A percentile compares a stretch with the other conserved stretches of the same genome.
These are phyloP conservation scores for Agrochola lychnidis DNA, from an alignment of 2,888 invertebrate genomes.

Conservation along the genomic window DNA sequence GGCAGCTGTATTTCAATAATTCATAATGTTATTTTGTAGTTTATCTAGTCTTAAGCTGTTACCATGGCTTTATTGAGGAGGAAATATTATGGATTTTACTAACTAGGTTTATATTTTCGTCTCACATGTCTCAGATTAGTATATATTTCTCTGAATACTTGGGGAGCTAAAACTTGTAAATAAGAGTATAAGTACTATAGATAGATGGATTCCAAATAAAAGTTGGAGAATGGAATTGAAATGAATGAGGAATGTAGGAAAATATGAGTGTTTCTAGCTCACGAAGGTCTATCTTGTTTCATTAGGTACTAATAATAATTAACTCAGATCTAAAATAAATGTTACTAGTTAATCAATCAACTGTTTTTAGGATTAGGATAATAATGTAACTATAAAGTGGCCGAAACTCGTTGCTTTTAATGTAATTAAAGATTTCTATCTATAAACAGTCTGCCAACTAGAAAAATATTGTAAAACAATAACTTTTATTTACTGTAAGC, in stretches of 20 bases:
- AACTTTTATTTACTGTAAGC: slow-evolving; percentile 26
- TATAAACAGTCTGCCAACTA: not conserved
- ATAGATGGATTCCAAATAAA: slow-evolving; percentile 22
- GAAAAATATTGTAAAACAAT: slow-evolving; percentile 31
- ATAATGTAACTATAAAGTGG: slow-evolving; percentile 18
- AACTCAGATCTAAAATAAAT: slow-evolving; percentile 23
- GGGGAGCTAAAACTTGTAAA: slow-evolving; percentile 46
- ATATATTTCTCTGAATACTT: slow-evolving; percentile 23
- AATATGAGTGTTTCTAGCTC: slow-evolving; percentile 12
- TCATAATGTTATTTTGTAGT: slow-evolving; percentile 69
- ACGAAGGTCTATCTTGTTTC: slow-evolving; percentile 4
- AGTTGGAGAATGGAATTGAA: slow-evolving; percentile 38
- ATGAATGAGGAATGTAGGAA: slow-evolving; percentile 23
- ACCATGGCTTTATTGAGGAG: slow-evolving; percentile 80
- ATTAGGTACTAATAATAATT: slow-evolving; percentile 38
- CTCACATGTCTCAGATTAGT: slow-evolving; percentile 31
- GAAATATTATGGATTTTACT: slow-evolving; percentile 50
- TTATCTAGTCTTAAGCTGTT: slow-evolving; percentile 89
- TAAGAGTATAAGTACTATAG: slow-evolving; percentile 27
- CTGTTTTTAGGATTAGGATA: slow-evolving; percentile 12
- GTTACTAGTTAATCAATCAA: slow-evolving; percentile 42
- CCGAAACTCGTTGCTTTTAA: slow-evolving; percentile 48
- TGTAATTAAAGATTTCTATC: slow-evolving; percentile 8
- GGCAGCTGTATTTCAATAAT: slow-evolving; percentile 94
- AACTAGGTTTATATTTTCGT: slow-evolving; percentile 42